phyloP scores from a whole-genome alignment of 2,113 vertebrate genomes.

The Chloebia gouldiae region DNA sequence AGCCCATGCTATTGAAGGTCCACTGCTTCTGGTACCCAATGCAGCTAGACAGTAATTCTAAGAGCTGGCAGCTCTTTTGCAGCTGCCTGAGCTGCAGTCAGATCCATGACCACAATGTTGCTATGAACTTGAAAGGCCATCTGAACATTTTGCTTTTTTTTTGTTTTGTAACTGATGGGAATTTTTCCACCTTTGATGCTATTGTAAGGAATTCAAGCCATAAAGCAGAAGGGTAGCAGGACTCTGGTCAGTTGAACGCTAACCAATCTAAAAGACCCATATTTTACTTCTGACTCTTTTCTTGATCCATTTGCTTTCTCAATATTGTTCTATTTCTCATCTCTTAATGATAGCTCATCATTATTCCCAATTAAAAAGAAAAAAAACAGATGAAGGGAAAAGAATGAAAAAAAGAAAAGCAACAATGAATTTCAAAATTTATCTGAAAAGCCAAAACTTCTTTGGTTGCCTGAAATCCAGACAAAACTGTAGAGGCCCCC shows the following conservation, averaged over 20 bases:
- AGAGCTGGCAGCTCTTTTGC: not conserved
- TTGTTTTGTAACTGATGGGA: not conserved
- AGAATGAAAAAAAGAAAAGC: not conserved
- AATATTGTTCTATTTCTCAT: not conserved
- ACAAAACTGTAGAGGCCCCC: not conserved
- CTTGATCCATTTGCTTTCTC: not conserved
- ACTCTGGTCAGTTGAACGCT: not conserved
- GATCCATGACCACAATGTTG: not conserved
- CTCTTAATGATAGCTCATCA: not conserved
- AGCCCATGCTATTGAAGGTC: not conserved
- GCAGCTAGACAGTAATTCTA: not conserved
- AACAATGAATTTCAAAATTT: constrained; percentile 10
- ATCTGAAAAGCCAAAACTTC: constrained; percentile 27
- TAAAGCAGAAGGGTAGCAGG: not conserved
- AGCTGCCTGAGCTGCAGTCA: not conserved
- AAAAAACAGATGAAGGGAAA: not conserved
- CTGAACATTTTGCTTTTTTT: not conserved
- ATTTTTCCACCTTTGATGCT: not conserved
- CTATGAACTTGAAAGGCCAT: not conserved
- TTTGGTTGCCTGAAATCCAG: constrained; percentile 1
- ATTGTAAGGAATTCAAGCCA: not conserved
- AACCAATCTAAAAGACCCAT: not conserved
- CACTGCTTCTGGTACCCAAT: not conserved
- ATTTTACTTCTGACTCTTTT: not conserved
- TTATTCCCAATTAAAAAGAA: not conserved